Base-by-base conservation (phyloP, 2,888 invertebrate species). In the Drosophila meridiana region DNA sequence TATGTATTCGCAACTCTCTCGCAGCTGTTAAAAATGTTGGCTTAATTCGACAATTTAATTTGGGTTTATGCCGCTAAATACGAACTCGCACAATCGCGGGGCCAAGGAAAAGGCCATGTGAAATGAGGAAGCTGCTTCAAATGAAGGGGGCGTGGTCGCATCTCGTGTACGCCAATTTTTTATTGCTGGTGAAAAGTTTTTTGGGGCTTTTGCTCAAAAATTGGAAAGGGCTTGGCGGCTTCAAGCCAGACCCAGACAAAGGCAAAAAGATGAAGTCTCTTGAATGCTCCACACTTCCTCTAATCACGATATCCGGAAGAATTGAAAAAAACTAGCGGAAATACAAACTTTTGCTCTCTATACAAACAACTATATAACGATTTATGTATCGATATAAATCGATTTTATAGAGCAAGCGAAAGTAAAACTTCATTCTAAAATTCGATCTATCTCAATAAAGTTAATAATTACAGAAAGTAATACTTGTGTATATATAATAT, bases 41-140 rank as follows among this genome's bases (percentile, higher is more conserved):
- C 86, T 87, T 87, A 87, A 87, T 87, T 83, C 89, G 87, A 87
- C 87, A 87, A 86, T 87, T 88, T 90, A 87, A 87, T 87, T 87
- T 87, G 59, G 83, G 90, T 57, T 82, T 90, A 73, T 73, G 85
- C 82, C 63, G 63, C 87, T 69, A 84, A 85, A 85, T 87, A 48
- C 61, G 63, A 67, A 45, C 69, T 58, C 78, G 52, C 76, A 81
- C n/a, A 40, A 42, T 28, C 28, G 40, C 53, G 36, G 36, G 36
- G 55, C 55, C 55, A 38, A 4, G 26, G 38, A 47, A 63, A 61
- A 48, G 69, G 45, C 63, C 58, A 75, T 69, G 80, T 73, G 85
- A 87, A 85, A 89, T 87, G 85, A 84, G 89, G 85, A 76, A 85
- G 85, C 85, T 77, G 62, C 38, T 50, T 47, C 32, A 50, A 52